Base-by-base conservation (phyloP, 2,797 vertebrate species). In the Propithecus deckenii region DNA sequence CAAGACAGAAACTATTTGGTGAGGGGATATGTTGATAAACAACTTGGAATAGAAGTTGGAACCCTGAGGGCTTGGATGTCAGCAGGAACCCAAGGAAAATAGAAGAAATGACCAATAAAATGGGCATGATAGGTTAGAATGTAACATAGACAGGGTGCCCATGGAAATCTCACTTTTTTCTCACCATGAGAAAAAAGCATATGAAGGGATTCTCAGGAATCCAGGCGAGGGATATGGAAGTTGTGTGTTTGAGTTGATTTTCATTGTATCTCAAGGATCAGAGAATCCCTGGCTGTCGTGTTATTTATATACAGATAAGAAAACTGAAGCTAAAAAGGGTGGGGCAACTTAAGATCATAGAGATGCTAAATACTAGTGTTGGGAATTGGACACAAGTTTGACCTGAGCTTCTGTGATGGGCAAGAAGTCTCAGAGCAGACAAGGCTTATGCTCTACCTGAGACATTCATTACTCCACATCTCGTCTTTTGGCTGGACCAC, bases 181-280 rank as follows among this genome's bases (percentile, higher is more conserved):
- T n/a, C n/a, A n/a, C 25, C n/a, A 52, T 22, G 41, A 65, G 28
- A 28, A 41, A 75, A 28, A 86, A 80, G 48, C 35, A 52, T 43
- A 30, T 65, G 67, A 83, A 55, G 7, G 28, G 22, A 86, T n/a
- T 92, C 48, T 67, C 30, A 30, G 69, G 65, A 84, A 65, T 41
- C 28, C 35, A 52, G 10, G 35, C 10, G 46, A 55, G 7, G 25
- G 28, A 17, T 43, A 13, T 76, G 7, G 30, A 65, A 85, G 52
- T 75, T 92, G 32, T 43, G 38, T 4, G 1, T n/a, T 32, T 85
- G 78, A 91, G 65, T 15, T 91, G 9, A 35, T 91, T 81, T 71
- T 71, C 46, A 59, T 48, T 59, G 38, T 30, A 81, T 46, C 11
- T 12, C 65, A 81, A 59, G 10, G 38, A 48, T 71, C 38, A 91